Base-by-base conservation (phyloP, 2,113 vertebrate genomes). In the Indicator maculatus region DNA sequence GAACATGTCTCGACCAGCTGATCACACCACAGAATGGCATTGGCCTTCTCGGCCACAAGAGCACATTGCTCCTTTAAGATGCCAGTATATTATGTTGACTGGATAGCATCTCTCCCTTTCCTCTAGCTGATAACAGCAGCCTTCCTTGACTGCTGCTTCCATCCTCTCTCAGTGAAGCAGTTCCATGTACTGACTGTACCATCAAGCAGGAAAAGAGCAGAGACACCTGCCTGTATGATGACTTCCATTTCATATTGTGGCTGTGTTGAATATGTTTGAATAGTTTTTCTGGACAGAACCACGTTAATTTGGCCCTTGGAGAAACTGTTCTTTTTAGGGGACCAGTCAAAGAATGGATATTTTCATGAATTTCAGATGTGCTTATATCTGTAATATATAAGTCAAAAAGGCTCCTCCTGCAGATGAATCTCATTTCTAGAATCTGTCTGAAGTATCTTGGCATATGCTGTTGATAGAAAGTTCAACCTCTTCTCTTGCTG, bases 391-490 rank as follows among this genome's bases (percentile, higher is more conserved):
- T 44, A 73, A 38, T 53, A 26, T 1, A 0, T 8, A 50, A 63
- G 33, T 71, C 11, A 26, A 52, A 90, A 71, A 61, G 9, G 5
- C 20, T 60, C 6, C 26, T 78, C 9, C 20, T 71, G 38, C 11
- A 23, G 33, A 77, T 74, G 31, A 78, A 56, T 74, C 52, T 65
- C 36, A 19, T 17, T 12, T 88, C 17, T 72, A 0, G n/a, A 59
- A 11, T 39, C 50, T 55, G 36, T 89, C 17, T 4, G 2, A 59
- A 92, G 31, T 69, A 18, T 2, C 70, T 8, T n/a, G 13, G 13
- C 1, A 0, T 50, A 21, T 53, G 7, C 13, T 66, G 8, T 15
- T 18, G 16, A 12, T 77, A 33, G 0, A 16, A 74, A 58, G 23
- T 38, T 80, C 23, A 76, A 7, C 80, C 64, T 83, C n/a, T 19